phyloP scores from a whole-genome alignment of 2,113 vertebrate species.

The Actinemys pallida region DNA sequence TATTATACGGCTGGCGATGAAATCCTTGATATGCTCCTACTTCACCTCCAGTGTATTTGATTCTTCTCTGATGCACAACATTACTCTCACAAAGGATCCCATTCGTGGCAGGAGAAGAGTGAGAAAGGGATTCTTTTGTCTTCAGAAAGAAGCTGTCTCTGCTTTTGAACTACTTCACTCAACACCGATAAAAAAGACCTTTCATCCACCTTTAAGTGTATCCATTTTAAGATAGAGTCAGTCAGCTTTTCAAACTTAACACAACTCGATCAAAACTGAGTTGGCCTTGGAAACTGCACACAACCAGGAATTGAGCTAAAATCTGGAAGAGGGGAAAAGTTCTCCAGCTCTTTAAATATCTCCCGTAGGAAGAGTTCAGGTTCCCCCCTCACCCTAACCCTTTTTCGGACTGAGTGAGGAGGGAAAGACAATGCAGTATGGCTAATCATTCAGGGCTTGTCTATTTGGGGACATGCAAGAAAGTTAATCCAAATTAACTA shows the following conservation, averaged over 20 bases:
- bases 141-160: slow-evolving; percentile 69
- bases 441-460: neutral
- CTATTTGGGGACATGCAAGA: neutral
- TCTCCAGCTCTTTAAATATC: slow-evolving; percentile 26
- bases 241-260: slow-evolving; percentile 56
- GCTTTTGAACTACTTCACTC: slow-evolving; percentile 74
- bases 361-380: slow-evolving; percentile 8
- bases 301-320: slow-evolving; percentile 35
- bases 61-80: slow-evolving; percentile 55
- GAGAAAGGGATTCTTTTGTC: slow-evolving; percentile 66
- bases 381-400: neutral
- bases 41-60: slow-evolving; percentile 59
- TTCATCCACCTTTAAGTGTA: slow-evolving; percentile 66
- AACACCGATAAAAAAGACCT: slow-evolving; percentile 61
- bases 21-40: slow-evolving; percentile 47
- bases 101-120: slow-evolving; percentile 44
- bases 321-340: slow-evolving; percentile 37
- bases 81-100: slow-evolving; percentile 53
- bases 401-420: neutral
- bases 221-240: slow-evolving; percentile 63
- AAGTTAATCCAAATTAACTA: neutral
- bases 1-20: slow-evolving; percentile 36
- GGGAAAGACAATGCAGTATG: slow-evolving; percentile 28
- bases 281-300: slow-evolving; percentile 49
- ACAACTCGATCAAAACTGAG: slow-evolving; percentile 57